Evolutionary conservation across 1,140 invertebrate species (phyloP), one percentile per base, ranked within the genome.

Genomic region (Agrypnia vestita): DNA sequence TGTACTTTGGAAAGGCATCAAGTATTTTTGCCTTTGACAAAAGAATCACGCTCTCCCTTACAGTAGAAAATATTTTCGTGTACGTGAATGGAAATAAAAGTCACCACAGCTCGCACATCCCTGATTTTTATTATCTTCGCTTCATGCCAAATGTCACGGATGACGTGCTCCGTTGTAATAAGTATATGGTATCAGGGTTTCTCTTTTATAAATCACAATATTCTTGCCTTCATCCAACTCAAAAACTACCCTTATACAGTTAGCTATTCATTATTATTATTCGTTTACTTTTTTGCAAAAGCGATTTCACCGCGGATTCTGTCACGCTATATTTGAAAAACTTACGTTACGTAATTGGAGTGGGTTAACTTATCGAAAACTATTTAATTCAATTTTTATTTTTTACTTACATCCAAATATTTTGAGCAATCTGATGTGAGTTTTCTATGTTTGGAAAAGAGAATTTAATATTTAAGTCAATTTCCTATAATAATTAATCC

Each of bases 131-230:
- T 79, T 47, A 72, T 71, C 77, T 61, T 44, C 72, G 44, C 46
- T 13, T 59, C 69, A 75, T 79, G 78, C 69, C 55, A 53, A 64
- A 71, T 71, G 76, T 78, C 76, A 78, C 62, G 62, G 53, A 67
- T 81, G 71, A 81, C 80, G 80, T 81, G 80, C 76, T 55, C 61
- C 56, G 46, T 44, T 35, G 80, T 78, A 81, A 81, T 81, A 81
- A 81, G 51, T 74, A 25, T 51, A 21, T 47, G 17, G 25, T 49
- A 51, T 71, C 67, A 51, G 44, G 67, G 46, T 51, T 62, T 71
- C 67, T 12, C 46, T 69, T 51, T 25, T 71, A 71, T 71, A 71
- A 71, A 71, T 71, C 67, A 71, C 49, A 71, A 35, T 71, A 15
- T 35, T 21, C 19, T 25, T 11, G 25, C 67, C 15, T 71, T 35